These are phyloP conservation scores for Pteruthius melanotis DNA, from an alignment of 2,113 vertebrate genomes.

Conservation along the genomic window DNA sequence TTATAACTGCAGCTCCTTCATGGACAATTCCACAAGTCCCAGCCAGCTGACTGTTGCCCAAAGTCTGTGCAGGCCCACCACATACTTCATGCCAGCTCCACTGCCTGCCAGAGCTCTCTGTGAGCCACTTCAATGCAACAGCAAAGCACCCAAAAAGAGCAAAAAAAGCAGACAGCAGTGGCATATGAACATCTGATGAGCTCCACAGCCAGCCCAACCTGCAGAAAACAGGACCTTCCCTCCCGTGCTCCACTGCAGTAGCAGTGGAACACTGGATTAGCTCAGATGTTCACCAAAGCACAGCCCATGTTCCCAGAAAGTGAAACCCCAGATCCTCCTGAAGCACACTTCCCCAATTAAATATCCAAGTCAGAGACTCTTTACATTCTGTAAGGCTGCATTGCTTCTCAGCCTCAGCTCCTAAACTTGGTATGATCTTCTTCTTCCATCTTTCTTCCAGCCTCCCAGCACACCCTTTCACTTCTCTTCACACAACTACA, in stretches of 20 bases:
- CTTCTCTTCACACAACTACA: background rate
- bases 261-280: background rate
- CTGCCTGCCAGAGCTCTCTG: background rate
- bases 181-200: background rate
- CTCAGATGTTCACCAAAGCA: background rate
- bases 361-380: background rate
- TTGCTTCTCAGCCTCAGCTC: background rate
- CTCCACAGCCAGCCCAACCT: background rate
- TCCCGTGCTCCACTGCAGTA: background rate
- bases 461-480: background rate
- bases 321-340: background rate
- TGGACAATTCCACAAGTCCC: background rate
- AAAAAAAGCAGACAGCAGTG: background rate
- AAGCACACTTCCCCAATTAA: background rate
- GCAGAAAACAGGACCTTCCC: background rate
- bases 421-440: background rate
- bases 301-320: background rate
- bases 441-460: background rate
- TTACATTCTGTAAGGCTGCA: background rate
- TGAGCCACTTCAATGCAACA: background rate
- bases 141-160: slow-evolving; percentile 6
- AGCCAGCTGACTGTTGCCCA: background rate
- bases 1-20: background rate
- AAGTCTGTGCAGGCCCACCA: background rate
- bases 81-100: background rate